Evolutionary conservation across 2,113 vertebrate genomes (phyloP), one percentile per base, ranked within the genome.

Genomic region (Serinus canaria): DNA sequence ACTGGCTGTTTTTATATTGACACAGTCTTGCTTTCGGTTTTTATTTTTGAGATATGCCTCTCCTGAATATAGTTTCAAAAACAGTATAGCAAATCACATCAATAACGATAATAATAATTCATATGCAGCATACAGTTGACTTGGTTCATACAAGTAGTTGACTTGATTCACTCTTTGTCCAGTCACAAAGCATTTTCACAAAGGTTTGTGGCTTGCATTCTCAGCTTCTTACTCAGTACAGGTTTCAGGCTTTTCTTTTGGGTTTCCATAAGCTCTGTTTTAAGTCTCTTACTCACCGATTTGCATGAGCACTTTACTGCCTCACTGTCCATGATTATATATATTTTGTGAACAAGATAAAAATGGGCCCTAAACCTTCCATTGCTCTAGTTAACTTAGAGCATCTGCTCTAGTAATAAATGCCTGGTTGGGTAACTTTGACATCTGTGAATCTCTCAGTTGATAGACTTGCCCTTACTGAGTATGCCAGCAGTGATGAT

Each of bases 361-460:
- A 95, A 94, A 92, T 30, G 83, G 35, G 3, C 30, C 49, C 82
- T 94, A 95, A 96, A 91, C 52, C 35, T 92, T 91, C 43, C 60
- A 84, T 13, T 53, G 28, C n/a, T 91, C 80, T 74, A 55, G 60
- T 87, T 94, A 94, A 87, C 58, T 75, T 92, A 56, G 52, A 93
- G 37, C 87, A 94, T 92, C 73, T 96, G 89, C 44, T 94, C 47
- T 25, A n/a, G 55, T 56, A 92, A 84, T 91, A 93, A 72, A 17
- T 30, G 53, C 56, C 33, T 91, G 92, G 60, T 84, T 92, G 86
- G 69, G 37, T 91, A 91, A 78, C 37, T 83, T 78, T 89, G 86
- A 92, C 91, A 94, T 95, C 91, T 94, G 83, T 73, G 83, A 84
- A 94, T 92, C 60, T 81, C 82, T 87, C 76, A 92, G 69, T n/a